phyloP scores from a whole-genome alignment of 2,797 vertebrate genomes.

The Ciconia nigra region DNA sequence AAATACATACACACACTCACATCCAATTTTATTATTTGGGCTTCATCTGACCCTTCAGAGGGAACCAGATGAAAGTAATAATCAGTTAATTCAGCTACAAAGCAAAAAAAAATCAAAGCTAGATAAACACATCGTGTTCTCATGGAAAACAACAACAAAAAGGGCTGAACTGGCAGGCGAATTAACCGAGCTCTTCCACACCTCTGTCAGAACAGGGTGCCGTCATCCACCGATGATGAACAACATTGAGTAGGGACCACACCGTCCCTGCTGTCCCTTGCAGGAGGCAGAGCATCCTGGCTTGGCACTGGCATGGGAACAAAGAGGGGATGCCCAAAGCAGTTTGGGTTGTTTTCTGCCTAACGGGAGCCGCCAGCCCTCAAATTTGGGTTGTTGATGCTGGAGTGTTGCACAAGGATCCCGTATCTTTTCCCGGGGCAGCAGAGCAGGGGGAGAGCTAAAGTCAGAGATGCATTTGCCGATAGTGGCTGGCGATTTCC shows the following conservation, averaged over 20 bases:
- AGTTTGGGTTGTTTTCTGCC: background rate
- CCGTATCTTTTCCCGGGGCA: background rate
- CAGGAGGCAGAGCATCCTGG: background rate
- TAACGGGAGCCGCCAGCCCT: background rate
- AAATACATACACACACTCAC: slow-evolving; percentile 51
- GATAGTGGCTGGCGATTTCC: fast-evolving
- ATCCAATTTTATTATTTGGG: slow-evolving; percentile 50
- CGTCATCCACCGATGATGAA: background rate
- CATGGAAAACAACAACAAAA: slow-evolving; percentile 48
- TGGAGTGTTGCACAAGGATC: background rate
- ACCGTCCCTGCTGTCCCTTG: background rate
- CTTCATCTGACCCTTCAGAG: slow-evolving; percentile 38
- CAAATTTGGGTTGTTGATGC: fast-evolving
- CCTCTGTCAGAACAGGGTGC: background rate
- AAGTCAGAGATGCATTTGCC: fast-evolving
- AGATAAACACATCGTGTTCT: slow-evolving; percentile 53
- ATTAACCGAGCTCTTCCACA: slow-evolving; percentile 8
- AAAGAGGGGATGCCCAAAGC: fast-evolving
- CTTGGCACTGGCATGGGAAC: background rate
- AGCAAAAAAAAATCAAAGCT: slow-evolving; percentile 36
- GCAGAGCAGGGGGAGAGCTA: fast-evolving
- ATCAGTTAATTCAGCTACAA: slow-evolving; percentile 50
- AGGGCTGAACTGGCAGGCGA: background rate
- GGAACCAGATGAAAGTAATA: slow-evolving; percentile 63
- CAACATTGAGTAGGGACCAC: fast-evolving